Evolutionary conservation across 2,888 invertebrate genomes (phyloP).

Genomic region (Gymnosoma rotundatum): DNA sequence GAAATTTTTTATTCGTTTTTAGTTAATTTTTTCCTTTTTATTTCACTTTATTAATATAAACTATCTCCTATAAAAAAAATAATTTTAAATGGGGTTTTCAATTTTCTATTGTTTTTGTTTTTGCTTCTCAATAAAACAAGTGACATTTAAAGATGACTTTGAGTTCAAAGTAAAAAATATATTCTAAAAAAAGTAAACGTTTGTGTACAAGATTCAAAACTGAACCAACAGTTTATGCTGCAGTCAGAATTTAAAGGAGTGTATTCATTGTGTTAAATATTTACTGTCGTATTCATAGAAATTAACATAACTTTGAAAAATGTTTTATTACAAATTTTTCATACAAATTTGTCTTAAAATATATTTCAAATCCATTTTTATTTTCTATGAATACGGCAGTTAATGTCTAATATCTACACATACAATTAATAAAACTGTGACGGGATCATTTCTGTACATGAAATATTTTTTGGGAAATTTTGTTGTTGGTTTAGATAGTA

Average conservation of each 20-base stretch:
- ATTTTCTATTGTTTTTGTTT: slow-evolving; percentile 19
- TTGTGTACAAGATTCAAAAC: slow-evolving; percentile 18
- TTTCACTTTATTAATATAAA: slow-evolving; percentile 20
- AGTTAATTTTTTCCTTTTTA: neutral
- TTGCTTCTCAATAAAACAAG: neutral
- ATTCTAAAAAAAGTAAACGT: neutral
- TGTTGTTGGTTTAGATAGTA: too few relatives aligned
- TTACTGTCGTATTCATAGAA: too few relatives aligned
- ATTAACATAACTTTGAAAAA: too few relatives aligned
- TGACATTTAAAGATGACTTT: slow-evolving; percentile 37
- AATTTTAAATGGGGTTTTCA: slow-evolving; percentile 2
- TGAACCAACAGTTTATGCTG: neutral
- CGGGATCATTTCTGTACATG: too few relatives aligned
- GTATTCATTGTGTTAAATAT: neutral
- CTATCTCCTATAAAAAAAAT: neutral
- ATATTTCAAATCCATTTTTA: too few relatives aligned
- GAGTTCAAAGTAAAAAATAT: slow-evolving; percentile 27
- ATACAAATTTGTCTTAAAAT: too few relatives aligned
- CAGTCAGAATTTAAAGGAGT: slow-evolving; percentile 27
- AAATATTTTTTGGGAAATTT: too few relatives aligned
- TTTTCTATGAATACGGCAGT: too few relatives aligned
- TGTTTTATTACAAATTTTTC: too few relatives aligned
- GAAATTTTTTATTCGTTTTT: slow-evolving; percentile 9
- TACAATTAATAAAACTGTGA: too few relatives aligned
- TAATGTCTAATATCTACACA: too few relatives aligned